Base-by-base conservation (phyloP, 1,140 invertebrate species). In the Argopecten irradians region DNA sequence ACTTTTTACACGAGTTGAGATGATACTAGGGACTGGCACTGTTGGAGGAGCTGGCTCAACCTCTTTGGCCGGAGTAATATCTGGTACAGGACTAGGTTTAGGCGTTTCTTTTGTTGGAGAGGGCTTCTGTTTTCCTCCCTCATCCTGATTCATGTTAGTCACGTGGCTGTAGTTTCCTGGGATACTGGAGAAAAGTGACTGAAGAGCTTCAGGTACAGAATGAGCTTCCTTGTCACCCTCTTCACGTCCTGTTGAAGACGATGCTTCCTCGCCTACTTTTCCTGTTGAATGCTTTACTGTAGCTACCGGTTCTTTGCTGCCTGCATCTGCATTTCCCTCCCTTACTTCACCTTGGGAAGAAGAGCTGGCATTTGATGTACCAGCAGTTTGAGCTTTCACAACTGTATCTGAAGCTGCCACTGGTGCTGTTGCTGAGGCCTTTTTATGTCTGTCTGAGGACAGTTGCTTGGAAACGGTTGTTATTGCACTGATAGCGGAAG, bases 161-260 rank as follows among this genome's bases (percentile, higher is more conserved):
- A 88, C 55, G 41, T 88, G 85, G 86, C 85, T 89, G 22, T 88
- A 89, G 34, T 84, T 84, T 32, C 90, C 87, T 3, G 90, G 89
- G 8, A 91, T 89, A 46, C 86, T 86, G 19, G 91, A 92, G 32
- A 93, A 93, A 33, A 93, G 84, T 71, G 90, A 91, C 89, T 92
- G 90, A 5, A 93, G 71, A 33, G 92, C 92, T 86, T 91, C 86
- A 28, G 92, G 92, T 34, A 87, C 43, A 22, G 39, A 13, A 82
- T 86, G 85, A 14, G n/a, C 41, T 28, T 88, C 83, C 19, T 84
- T 32, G 14, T 83, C 16, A 7, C 28, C 34, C 13, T 82, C 32
- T 11, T 8, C 28, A 35, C 16, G 9, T n/a, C 34, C 43, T 82
- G 43, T 41, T 39, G 35, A 33, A 34, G 36, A 84, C 13, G 41